Evolutionary conservation across 2,113 vertebrate species (phyloP).

Genomic region (Phrynosoma platyrhinos): DNA sequence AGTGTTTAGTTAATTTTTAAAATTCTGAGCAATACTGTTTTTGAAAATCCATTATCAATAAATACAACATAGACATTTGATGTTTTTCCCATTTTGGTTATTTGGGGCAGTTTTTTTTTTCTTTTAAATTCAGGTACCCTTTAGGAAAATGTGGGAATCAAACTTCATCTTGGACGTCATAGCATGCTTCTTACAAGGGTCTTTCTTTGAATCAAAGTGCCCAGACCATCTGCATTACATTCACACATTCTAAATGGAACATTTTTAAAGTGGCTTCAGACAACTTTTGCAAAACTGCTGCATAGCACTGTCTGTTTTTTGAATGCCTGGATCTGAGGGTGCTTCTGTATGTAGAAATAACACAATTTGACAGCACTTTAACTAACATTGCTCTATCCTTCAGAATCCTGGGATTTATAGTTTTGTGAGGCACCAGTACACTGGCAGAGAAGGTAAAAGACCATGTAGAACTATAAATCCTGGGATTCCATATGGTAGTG

Average conservation of each 20-base stretch:
- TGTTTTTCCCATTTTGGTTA: conserved; percentile 23
- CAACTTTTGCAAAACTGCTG: background rate
- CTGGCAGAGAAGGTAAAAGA: no score
- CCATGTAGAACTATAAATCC: no score
- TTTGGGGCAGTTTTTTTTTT: background rate
- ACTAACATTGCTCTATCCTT: no score
- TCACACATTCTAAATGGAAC: conserved; percentile 5
- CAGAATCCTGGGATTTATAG: no score
- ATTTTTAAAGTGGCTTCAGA: background rate
- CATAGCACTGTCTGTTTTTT: background rate
- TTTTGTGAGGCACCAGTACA: no score
- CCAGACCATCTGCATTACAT: conserved; percentile 9
- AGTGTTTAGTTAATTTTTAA: conserved; percentile 45
- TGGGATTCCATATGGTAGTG: no score
- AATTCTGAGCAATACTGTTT: background rate
- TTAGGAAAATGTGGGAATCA: conserved; percentile 23
- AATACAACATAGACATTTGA: background rate
- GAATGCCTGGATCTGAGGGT: background rate
- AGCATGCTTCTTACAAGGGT: background rate
- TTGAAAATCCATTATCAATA: background rate
- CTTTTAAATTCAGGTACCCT: conserved; percentile 41
- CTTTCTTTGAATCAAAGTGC: background rate
- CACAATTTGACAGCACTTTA: no score
- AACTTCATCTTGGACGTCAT: background rate
- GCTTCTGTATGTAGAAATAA: no score